Base-by-base conservation (phyloP, 2,888 invertebrate genomes). In the Scaptomyza cyrtandrae region DNA sequence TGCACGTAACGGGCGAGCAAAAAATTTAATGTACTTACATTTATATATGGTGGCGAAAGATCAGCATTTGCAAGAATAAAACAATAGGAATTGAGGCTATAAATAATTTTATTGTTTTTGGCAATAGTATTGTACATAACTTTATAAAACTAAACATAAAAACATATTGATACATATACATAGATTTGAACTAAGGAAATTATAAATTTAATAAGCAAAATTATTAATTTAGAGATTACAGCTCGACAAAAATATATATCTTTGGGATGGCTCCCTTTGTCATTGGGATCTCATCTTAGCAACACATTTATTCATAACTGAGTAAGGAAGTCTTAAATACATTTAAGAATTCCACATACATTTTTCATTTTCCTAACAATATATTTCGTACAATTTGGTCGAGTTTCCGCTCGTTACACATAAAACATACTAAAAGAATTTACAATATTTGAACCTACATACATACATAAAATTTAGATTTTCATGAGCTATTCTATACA, bases 351-450 rank as follows among this genome's bases (percentile, higher is more conserved):
- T 55, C 46, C 48, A 63, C 53, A 27, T 39, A 39, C 7, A 46
- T 53, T 46, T 53, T 43, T 54, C 41, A 54, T 46, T 44, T 43
- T 35, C 53, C 29, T 61, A 52, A 73, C 3, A 39, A 61, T 75
- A 87, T 86, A 82, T 75, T 78, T 87, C 67, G 65, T 80, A 83
- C 53, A 81, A 85, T 85, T 80, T 78, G 54, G 60, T 48, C 41
- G 78, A 77, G 54, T 45, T 55, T 59, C 31, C 48, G 55, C 66
- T 58, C 66, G 44, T 60, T 79, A 58, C 71, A 68, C 79, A 71
- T 71, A 74, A 7, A 75, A 66, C 56, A 66, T 71, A 76, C 14
- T 57, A 56, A 62, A 45, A 39, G 58, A 64, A 67, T 88, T 83
- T 86, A 86, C 71, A 88, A 59, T 77, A 74, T 72, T 80, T 68